Conservation (phyloP, 2,888 invertebrate genomes). For the Lochmaea capreae region DNA sequence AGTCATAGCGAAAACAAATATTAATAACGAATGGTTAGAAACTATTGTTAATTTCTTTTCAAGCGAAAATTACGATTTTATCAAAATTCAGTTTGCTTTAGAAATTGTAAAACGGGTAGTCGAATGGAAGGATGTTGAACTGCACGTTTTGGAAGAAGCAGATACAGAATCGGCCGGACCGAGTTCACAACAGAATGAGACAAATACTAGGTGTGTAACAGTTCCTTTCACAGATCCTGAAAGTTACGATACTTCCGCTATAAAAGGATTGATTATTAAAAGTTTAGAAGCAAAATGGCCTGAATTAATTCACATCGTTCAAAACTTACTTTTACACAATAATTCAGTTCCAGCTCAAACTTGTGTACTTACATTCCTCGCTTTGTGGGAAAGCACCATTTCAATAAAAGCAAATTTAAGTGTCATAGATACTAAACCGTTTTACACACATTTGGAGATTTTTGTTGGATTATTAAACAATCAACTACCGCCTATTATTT, state of each 20-base stretch:
- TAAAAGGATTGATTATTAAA: slow-evolving; percentile 88
- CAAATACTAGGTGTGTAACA: slow-evolving; percentile 67
- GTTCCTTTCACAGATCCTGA: slow-evolving; percentile 81
- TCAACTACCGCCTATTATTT: slow-evolving; percentile 83
- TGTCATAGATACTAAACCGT: slow-evolving; percentile 88
- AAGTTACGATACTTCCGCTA: slow-evolving; percentile 85
- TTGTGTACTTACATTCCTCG: slow-evolving; percentile 83
- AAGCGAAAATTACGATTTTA: slow-evolving; percentile 73
- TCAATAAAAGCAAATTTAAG: slow-evolving; percentile 91
- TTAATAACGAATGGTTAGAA: slow-evolving; percentile 84
- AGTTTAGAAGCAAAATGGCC: slow-evolving; percentile 89
- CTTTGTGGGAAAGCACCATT: slow-evolving; percentile 90
- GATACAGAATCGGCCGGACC: slow-evolving; percentile 57
- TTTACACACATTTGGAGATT: slow-evolving; percentile 85
- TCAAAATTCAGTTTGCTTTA: slow-evolving; percentile 84
- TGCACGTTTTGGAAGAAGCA: slow-evolving; percentile 82
- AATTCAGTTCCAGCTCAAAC: slow-evolving; percentile 75
- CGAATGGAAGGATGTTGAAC: slow-evolving; percentile 87
- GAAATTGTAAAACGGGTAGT: slow-evolving; percentile 89
- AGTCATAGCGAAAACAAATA: slow-evolving; percentile 84
- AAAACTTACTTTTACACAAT: slow-evolving; percentile 70
- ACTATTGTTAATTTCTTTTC: slow-evolving; percentile 80
- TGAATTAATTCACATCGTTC: slow-evolving; percentile 79
- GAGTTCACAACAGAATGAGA: slow-evolving; percentile 50
- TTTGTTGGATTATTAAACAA: slow-evolving; percentile 78